A percentile compares a stretch with the other conserved stretches of the same genome.
Conservation (phyloP, 23 tunicate species). For the Botrylloides violaceus region DNA sequence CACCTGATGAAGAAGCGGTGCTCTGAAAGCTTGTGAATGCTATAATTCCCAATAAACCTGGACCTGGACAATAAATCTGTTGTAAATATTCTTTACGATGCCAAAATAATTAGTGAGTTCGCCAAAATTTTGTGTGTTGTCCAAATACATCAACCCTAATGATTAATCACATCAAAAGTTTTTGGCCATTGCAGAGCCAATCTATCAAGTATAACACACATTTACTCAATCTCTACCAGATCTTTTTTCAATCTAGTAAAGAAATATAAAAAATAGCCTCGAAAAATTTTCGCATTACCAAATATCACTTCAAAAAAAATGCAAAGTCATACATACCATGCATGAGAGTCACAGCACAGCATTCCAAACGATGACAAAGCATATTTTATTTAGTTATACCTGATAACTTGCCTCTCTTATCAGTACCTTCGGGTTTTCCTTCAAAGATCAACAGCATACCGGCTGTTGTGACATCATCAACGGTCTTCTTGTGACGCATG, state of each 20-base stretch:
- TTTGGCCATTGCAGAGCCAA: no score
- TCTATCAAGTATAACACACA: no score
- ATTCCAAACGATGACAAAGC: background rate
- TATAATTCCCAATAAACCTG: no score
- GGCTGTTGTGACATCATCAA: conserved; percentile 59
- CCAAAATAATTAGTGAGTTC: no score
- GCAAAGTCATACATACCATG: conserved; percentile 12
- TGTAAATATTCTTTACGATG: no score
- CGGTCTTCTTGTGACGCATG: conserved; percentile 53
- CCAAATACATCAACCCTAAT: no score
- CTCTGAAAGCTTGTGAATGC: no score
- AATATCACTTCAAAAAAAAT: background rate
- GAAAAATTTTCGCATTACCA: background rate
- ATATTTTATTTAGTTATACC: conserved; percentile 27
- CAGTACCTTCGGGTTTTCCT: conserved; percentile 82
- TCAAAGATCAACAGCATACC: conserved; percentile 67
- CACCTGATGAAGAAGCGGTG: background rate
- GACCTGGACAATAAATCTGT: no score
- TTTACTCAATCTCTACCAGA: no score
- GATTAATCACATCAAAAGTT: no score
- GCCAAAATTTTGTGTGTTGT: no score
- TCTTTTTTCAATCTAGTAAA: no score
- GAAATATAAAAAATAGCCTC: background rate
- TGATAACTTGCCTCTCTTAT: conserved; percentile 94
- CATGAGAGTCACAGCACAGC: background rate